phyloP scores from a whole-genome alignment of 1,140 invertebrate species.

The Hylaeus volcanicus region DNA sequence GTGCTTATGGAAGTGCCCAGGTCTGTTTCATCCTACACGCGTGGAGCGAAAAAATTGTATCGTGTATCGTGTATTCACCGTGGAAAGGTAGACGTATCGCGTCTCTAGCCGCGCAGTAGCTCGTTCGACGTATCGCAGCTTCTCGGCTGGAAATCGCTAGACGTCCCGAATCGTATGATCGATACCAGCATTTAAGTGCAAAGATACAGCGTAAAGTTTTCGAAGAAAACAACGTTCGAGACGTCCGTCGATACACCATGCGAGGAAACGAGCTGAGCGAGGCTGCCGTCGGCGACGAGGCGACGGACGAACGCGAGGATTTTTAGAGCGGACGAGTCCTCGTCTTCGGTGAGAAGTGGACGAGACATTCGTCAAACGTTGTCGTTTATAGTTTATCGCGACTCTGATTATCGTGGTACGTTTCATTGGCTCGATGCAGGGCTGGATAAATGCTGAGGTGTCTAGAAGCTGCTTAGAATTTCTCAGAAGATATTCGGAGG shows the following conservation, averaged over 20 bases:
- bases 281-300: slow-evolving; percentile 9
- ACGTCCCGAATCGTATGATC: not conserved
- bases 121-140: not conserved
- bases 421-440: too few relatives aligned
- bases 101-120: not conserved
- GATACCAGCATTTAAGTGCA: not conserved
- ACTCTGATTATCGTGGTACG: not conserved
- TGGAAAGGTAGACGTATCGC: not conserved
- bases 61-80: too few relatives aligned
- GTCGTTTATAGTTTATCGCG: not conserved
- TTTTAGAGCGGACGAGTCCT: not conserved
- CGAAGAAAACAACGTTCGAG: too few relatives aligned
- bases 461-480: too few relatives aligned
- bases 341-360: not conserved
- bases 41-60: too few relatives aligned
- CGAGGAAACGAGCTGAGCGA: not conserved
- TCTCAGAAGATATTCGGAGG: too few relatives aligned
- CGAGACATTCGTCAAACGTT: not conserved
- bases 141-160: not conserved
- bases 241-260: too few relatives aligned
- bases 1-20: too few relatives aligned
- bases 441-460: too few relatives aligned
- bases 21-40: too few relatives aligned
- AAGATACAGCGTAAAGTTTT: not conserved
- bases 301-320: not conserved